Base-by-base conservation (phyloP, 2,113 vertebrate species). In the Origma solitaria region DNA sequence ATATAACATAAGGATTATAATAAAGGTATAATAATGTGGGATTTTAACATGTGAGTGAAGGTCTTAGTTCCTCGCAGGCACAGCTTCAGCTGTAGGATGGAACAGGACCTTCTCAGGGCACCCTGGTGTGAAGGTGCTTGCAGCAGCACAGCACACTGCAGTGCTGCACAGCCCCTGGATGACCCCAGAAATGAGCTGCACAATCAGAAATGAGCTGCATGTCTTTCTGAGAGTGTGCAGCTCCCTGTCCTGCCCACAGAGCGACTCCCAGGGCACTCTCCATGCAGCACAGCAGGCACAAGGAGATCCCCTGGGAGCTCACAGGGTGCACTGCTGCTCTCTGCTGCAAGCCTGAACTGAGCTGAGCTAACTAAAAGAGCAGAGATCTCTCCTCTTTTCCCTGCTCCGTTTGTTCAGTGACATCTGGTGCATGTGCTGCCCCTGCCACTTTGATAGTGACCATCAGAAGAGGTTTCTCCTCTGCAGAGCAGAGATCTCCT, bases 141-240 rank as follows among this genome's bases (percentile, higher is more conserved):
- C 42, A 37, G 8, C 18, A 50, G 64, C 0, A 0, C 35, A 44
- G n/a, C 61, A 31, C 35, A n/a, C 30, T 50, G 54, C 3, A 1
- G 38, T 28, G 25, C 7, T 14, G 3, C 13, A 65, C 70, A 81
- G 58, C 23, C 35, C 7, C 50, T 11, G 1, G 6, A 23, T 7
- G 19, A 53, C 28, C 54, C 37, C 31, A 10, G n/a, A n/a, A n/a
- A n/a, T n/a, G n/a, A n/a, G n/a, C n/a, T n/a, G 4, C 1, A 37
- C 22, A 37, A 44, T 25, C 23, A 51, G 44, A 85, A 90, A 82
- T 40, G 35, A 71, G 4, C 8, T n/a, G 16, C 24, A 16, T 37
- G 25, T 28, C 50, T 38, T 27, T 76, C 54, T 62, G 45, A 73
- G 61, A 72, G 22, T 4, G 6, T 35, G 44, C 66, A 80, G 82